Base-by-base conservation (phyloP, 2,888 invertebrate genomes). In the Anorthoa munda region DNA sequence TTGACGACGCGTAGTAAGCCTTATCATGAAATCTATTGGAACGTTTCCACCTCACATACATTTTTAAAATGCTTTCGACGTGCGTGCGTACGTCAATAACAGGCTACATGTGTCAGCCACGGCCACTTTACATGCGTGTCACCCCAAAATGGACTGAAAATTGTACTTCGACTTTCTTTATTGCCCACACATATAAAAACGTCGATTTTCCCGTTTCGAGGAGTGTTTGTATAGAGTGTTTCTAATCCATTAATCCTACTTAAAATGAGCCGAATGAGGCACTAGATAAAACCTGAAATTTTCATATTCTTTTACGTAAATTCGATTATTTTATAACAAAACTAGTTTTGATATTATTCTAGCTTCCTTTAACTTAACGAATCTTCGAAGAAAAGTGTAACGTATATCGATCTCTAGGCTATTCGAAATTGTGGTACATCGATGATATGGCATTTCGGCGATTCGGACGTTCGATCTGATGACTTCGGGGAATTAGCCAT, bases 21-120 rank as follows among this genome's bases (percentile, higher is more conserved):
- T 82, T 78, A 60, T 78, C 78, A 61, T 67, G 66, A 61, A 78
- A 78, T 82, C 59, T 71, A 75, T 82, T 68, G 65, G 48, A 81
- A 53, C 13, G 31, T 59, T 79, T 82, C 51, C 66, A 81, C 64
- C 31, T 60, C 59, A 46, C 70, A 73, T 70, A 74, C 73, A 68
- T 77, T 81, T 81, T 73, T 72, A 48, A 81, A 80, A 73, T 66
- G 66, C 58, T 72, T 63, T 66, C 67, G n/a, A 7, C 26, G 66
- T 66, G 68, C 77, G 78, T 77, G 72, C 45, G 59, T 45, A 31
- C 61, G 67, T 80, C 81, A 68, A 77, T 63, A 72, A 77, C 50
- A 66, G 66, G 63, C 63, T 69, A 66, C 65, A 77, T 67, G 59
- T 81, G 61, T 68, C 77, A 61, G 67, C 60, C 31, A 23, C 55